Evolutionary conservation across 2,113 vertebrate species (phyloP), one percentile per base, ranked within the genome.

Genomic region (Saccopteryx leptura): DNA sequence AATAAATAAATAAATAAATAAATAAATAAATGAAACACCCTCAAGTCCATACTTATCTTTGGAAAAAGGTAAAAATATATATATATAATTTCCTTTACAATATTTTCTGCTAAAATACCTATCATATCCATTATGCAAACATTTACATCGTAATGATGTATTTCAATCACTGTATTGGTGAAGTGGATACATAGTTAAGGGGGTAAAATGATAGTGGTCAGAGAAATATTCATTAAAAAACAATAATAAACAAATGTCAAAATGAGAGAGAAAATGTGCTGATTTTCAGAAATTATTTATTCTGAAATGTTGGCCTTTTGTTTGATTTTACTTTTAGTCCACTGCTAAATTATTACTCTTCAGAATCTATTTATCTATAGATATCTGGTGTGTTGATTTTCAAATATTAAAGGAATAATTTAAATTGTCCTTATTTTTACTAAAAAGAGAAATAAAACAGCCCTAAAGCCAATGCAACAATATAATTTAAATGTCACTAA

Each of bases 81-180:
- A 94, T 83, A 96, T 92, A 66, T 19, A 66, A 50, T 78, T 96
- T 91, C 23, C 56, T 88, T 93, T 39, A 2, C 9, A 74, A 9
- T 39, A 63, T 65, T 96, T 93, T 48, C 58, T 95, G 33, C 74
- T 8, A 2, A 76, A 95, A 68, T 96, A 58, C 85, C 28, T n/a
- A 86, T 88, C 8, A 66, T 54, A 63, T 66, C 19, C 65, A 87
- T 76, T 92, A 3, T 96, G n/a, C 39, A 23, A 65, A 79, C 6
- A 68, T 87, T 85, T 69, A 89, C 5, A 89, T 68, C 15, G 94
- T 63, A 95, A 85, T 95, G 17, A 58, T 63, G 92, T 80, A 78
- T 76, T 91, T 88, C 33, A 92, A 13, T 92, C 93, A 90, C n/a
- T 85, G 5, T 66, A 91, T 81, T 23, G 86, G 31, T 63, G 81